Conservation (phyloP, 1,140 invertebrate species). For the Heliconius nattereri region DNA sequence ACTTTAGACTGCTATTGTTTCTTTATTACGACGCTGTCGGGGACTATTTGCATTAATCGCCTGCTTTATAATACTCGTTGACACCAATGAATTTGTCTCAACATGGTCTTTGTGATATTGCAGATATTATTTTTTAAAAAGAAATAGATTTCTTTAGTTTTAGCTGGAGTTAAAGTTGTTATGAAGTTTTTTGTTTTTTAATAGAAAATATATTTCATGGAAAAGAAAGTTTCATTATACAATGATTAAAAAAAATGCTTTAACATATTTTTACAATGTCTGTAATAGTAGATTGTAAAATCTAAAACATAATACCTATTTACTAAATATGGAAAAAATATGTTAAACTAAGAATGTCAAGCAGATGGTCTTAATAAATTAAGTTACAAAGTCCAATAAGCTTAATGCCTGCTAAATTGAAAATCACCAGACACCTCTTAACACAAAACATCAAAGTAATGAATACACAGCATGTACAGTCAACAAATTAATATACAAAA, state of each 20-base stretch:
- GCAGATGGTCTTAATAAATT: not conserved
- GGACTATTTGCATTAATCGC: conserved; percentile 62
- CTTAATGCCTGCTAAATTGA: conserved; percentile 57
- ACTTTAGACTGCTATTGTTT: conserved; percentile 61
- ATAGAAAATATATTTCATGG: too few species aligned
- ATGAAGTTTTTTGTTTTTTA: too few species aligned
- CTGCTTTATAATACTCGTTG: conserved; percentile 63
- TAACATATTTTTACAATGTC: too few species aligned
- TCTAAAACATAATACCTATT: not conserved
- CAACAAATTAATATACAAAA: conserved; percentile 56
- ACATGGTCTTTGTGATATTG: conserved; percentile 40
- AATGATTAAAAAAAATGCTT: too few species aligned
- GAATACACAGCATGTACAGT: conserved; percentile 60
- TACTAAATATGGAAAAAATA: not conserved
- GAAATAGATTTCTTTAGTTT: too few species aligned
- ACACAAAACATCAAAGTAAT: conserved; percentile 77
- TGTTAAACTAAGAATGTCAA: not conserved
- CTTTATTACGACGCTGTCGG: conserved; percentile 56
- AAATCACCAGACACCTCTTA: conserved; percentile 75
- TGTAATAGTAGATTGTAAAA: too few species aligned
- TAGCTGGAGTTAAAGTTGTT: too few species aligned
- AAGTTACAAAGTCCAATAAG: conserved; percentile 43
- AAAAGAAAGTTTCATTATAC: too few species aligned
- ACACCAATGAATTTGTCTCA: conserved; percentile 56
- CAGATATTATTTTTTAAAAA: not conserved